Evolutionary conservation across 23 tunicate genomes (phyloP).

Genomic region (Halocynthia aurantium): DNA sequence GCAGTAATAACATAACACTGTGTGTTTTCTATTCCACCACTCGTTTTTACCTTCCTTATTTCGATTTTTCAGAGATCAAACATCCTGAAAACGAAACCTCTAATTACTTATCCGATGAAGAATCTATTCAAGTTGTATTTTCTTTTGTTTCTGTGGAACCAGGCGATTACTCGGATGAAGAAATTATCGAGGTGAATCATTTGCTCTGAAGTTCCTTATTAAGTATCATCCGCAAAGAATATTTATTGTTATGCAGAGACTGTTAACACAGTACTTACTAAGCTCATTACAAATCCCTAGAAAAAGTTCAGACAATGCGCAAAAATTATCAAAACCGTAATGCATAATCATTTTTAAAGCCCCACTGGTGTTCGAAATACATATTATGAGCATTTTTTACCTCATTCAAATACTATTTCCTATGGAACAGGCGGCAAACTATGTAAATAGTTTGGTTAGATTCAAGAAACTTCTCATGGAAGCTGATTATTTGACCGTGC

Average conservation of each 20-base stretch:
- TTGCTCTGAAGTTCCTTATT: too few relatives aligned
- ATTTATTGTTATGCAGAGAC: too few relatives aligned
- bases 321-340: too few relatives aligned
- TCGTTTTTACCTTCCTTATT: background rate
- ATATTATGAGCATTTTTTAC: background rate
- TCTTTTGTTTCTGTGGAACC: constrained; percentile 27
- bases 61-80: background rate
- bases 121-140: constrained; percentile 2
- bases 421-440: constrained; percentile 24
- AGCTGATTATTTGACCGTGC: constrained; percentile 29
- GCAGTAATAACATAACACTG: too few relatives aligned
- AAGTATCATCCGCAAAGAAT: too few relatives aligned
- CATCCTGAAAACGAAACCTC: constrained; percentile 4
- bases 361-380: too few relatives aligned
- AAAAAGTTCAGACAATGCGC: too few relatives aligned
- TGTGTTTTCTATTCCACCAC: background rate
- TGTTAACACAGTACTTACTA: too few relatives aligned
- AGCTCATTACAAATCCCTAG: too few relatives aligned
- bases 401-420: background rate
- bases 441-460: constrained; percentile 4
- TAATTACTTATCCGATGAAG: background rate
- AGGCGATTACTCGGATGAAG: constrained; percentile 28
- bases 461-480: constrained; percentile 30
- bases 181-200: constrained; percentile 29
- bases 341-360: too few relatives aligned